Percentiles rank a stretch among this genome's conserved stretches.
phyloP scores from a whole-genome alignment of 1,140 invertebrate genomes.

The Drosophila erecta region DNA sequence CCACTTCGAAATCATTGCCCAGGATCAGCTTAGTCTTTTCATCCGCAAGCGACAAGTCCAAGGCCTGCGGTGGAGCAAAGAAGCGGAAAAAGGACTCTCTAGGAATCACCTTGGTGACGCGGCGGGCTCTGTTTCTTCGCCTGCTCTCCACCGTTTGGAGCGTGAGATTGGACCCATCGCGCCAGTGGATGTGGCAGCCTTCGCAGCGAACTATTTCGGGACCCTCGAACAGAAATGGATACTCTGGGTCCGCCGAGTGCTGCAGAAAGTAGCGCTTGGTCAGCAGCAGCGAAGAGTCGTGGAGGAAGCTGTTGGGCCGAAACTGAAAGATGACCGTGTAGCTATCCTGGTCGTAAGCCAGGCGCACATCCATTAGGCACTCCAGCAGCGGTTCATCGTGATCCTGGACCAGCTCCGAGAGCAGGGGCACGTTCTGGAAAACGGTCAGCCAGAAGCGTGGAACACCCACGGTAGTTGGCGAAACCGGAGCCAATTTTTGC shows the following conservation, averaged over 20 bases:
- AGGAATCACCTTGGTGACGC: constrained; percentile 92
- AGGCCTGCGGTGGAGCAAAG: constrained; percentile 93
- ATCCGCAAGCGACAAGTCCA: constrained; percentile 88
- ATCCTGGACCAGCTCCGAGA: constrained; percentile 96
- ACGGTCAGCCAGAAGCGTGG: constrained; percentile 98
- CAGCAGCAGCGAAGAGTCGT: constrained; percentile 94
- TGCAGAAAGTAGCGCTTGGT: constrained; percentile 98
- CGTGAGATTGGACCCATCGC: constrained; percentile 97
- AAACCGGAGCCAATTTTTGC: constrained; percentile 45
- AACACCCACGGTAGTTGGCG: constrained; percentile 91
- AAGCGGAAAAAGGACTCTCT: constrained; percentile 99
- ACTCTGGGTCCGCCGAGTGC: constrained; percentile 93
- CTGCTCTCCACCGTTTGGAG: constrained; percentile 98
- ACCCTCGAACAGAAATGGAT: constrained; percentile 98
- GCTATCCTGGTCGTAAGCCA: constrained; percentile 87
- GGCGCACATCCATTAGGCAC: constrained; percentile 95
- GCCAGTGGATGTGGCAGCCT: constrained; percentile 96
- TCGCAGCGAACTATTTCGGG: constrained; percentile 97
- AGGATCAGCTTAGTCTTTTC: constrained; percentile 68
- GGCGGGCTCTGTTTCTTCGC: constrained; percentile 93
- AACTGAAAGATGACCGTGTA: constrained; percentile 94
- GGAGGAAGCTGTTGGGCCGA: constrained; percentile 96
- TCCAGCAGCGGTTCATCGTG: constrained; percentile 97
- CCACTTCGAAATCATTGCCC: constrained; percentile 97
- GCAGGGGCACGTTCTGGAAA: constrained; percentile 95